Base-by-base conservation (phyloP, 2,113 vertebrate genomes). In the Sialia sialis region DNA sequence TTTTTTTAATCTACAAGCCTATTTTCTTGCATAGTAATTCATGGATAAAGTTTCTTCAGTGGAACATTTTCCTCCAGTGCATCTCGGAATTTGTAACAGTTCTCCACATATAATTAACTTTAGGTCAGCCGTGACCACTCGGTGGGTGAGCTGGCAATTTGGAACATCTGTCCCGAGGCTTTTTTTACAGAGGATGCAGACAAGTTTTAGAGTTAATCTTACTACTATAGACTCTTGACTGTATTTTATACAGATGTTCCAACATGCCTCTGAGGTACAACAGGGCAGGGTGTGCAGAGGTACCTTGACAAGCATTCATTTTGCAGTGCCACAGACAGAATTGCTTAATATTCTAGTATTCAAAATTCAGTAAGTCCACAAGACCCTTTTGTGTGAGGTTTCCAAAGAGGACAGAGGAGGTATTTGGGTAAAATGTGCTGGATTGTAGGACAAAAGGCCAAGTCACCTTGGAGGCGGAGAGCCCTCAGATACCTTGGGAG, bases 401-500 rank as follows among this genome's bases (percentile, higher is more conserved):
- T 73, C 43, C 59, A 11, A 4, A 21, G 15, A 5, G 23, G 4
- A 3, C 2, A 6, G 23, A 56, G 26, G 46, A 87, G 13, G 23
- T 48, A 48, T 73, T 63, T 76, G 54, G 38, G n/a, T 49, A 55
- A 58, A 70, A 93, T 77, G 7, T 68, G 27, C 27, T 76, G 48
- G 22, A 14, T 9, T 48, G 18, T 44, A 26, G 38, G 41, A 32
- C 5, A 41, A 76, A 59, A 72, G 7, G 6, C 26, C 0, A 0
- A 48, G 38, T 68, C 29, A n/a, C 38, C 16, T 58, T 30, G 17
- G 52, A 43, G 36, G 22, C 10, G 2, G 36, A 17, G 34, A 18
- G 22, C 0, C 0, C n/a, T 78, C 10, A 10, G 60, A 25, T 54
- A 30, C 16, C 20, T 43, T 21, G 11, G 26, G 18, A 78, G 7